Base-by-base conservation (phyloP, 2,113 vertebrate species). In the Leptocoma aspasia region DNA sequence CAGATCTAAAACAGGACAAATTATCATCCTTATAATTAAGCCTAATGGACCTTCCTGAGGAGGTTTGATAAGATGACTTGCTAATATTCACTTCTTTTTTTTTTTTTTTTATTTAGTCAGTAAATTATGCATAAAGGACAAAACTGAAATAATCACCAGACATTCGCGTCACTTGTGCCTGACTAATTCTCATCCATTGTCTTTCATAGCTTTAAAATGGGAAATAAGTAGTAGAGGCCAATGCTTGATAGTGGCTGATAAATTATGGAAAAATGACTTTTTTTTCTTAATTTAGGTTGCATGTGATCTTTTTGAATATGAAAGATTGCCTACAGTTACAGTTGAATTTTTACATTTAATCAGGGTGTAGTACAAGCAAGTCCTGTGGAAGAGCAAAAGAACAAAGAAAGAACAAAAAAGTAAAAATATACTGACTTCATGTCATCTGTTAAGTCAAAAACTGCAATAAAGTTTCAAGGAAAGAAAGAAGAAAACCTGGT, bases 111-210 rank as follows among this genome's bases (percentile, higher is more conserved):
- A 41, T 95, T 93, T 87, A 88, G 82, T 81, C 52, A 68, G 71
- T 92, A 90, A 95, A 92, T 94, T 95, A 92, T 94, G 84, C 89
- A 95, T 96, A 95, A 95, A 96, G 87, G 95, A 68, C 89, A 92
- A 95, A 95, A 84, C 33, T 87, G 79, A 93, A 90, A 91, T 88
- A 93, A 69, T 80, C 57, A 39, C 28, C 37, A 69, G 91, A 35
- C 57, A 23, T 81, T 52, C 0, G 0, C 1, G 1, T 68, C 88
- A 66, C 45, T 92, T 71, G 13, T 54, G 66, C 64, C 56, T 95
- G 71, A 68, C 60, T 84, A 86, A 92, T 89, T 82, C 59, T 84
- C 41, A 35, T 57, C 45, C 18, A 8, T 73, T 87, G 45, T 42
- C 52, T 93, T 90, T 86, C 57, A 64, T 12, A 42, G 39, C 19